Evolutionary conservation across 2,113 vertebrate species (phyloP).

Genomic region (Tetrao urogallus): DNA sequence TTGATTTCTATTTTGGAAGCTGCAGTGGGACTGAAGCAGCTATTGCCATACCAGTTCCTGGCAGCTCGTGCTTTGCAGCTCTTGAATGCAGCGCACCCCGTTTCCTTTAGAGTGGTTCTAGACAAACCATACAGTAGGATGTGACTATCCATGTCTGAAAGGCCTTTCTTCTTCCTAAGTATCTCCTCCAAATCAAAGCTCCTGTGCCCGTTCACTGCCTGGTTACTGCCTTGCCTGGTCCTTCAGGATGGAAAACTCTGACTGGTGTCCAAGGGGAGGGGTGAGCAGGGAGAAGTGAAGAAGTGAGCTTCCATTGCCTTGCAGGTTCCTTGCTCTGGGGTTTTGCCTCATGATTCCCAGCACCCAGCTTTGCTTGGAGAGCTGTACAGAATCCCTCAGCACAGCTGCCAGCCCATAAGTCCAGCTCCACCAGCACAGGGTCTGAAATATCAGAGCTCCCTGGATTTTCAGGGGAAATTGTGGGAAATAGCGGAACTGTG

Average conservation of each 20-base stretch:
- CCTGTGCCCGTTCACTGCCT: neutral
- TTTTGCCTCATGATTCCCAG: neutral
- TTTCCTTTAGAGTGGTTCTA: neutral
- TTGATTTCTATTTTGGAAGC: neutral
- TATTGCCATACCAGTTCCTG: neutral
- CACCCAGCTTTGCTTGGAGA: accelerated
- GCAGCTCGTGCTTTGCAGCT: neutral
- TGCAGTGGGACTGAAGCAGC: neutral
- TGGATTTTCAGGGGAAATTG: accelerated
- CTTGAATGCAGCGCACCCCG: accelerated
- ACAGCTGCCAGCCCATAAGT: neutral
- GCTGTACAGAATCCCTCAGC: accelerated
- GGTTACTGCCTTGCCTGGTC: neutral
- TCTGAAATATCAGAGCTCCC: neutral
- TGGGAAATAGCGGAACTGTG: neutral
- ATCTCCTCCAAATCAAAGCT: neutral
- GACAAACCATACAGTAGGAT: neutral
- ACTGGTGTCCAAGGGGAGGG: accelerated
- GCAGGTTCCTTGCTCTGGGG: neutral
- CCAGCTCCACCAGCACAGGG: neutral
- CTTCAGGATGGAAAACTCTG: neutral
- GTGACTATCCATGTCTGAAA: accelerated
- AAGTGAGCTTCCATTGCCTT: neutral
- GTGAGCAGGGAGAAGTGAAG: neutral
- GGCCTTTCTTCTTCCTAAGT: accelerated